phyloP scores from a whole-genome alignment of 2,888 invertebrate genomes.

The Epistrophe grossulariae region DNA sequence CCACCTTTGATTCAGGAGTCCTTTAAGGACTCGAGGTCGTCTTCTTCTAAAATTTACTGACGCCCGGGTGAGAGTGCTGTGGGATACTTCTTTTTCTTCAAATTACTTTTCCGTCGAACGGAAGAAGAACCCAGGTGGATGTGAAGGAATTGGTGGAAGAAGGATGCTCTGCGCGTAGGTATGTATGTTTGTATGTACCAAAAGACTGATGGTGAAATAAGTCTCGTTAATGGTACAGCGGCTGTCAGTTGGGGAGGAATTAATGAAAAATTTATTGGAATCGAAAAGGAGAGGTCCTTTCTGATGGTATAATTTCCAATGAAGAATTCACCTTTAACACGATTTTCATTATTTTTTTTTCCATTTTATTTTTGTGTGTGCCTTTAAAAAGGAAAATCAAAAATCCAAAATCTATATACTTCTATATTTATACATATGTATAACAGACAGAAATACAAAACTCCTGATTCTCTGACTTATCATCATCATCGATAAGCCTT shows the following conservation, averaged over 20 bases:
- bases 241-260: slow-evolving; percentile 67
- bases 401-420: slow-evolving; percentile 35
- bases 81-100: slow-evolving; percentile 62
- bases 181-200: neutral
- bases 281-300: slow-evolving; percentile 57
- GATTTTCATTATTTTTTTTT: neutral
- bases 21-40: slow-evolving; percentile 43
- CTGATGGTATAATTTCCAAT: slow-evolving; percentile 70
- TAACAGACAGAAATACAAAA: neutral
- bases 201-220: slow-evolving; percentile 67
- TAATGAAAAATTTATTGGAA: slow-evolving; percentile 74
- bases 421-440: neutral
- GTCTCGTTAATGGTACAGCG: slow-evolving; percentile 72
- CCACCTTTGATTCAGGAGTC: neutral
- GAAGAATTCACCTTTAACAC: slow-evolving; percentile 64
- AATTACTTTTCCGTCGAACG: slow-evolving; percentile 52
- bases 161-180: neutral
- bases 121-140: slow-evolving; percentile 55
- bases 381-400: slow-evolving; percentile 2
- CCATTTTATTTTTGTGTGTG: neutral
- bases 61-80: slow-evolving; percentile 51
- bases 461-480: slow-evolving; percentile 49
- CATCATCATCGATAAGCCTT: slow-evolving; percentile 65
- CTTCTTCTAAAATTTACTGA: slow-evolving; percentile 70
- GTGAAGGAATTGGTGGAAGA: slow-evolving; percentile 52